phyloP scores from a whole-genome alignment of 2,797 vertebrate species.

The Phylloscopus collybita region DNA sequence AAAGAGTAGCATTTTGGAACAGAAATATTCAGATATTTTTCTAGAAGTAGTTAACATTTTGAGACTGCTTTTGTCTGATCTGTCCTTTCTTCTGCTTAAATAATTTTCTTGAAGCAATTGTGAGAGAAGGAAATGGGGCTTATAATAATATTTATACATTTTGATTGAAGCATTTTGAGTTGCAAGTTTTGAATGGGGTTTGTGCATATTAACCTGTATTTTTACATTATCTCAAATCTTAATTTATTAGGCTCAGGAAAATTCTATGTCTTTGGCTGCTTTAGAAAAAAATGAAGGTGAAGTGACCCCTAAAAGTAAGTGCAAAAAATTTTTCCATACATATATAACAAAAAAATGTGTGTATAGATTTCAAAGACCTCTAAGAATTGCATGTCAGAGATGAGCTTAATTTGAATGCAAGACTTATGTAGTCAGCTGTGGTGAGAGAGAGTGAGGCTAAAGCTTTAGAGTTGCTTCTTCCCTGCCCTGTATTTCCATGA shows the following conservation, averaged over 20 bases:
- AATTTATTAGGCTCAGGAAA: conserved; percentile 78
- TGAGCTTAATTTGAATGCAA: neutral
- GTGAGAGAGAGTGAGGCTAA: neutral
- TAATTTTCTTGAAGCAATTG: neutral
- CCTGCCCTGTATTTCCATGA: neutral
- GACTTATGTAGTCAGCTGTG: neutral
- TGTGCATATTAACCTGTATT: neutral
- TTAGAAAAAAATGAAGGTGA: conserved; percentile 79
- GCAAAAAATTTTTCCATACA: neutral
- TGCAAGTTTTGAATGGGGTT: neutral
- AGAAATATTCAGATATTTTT: neutral
- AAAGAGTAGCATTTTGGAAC: neutral
- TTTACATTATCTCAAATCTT: conserved; percentile 23
- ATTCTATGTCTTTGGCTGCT: conserved; percentile 81
- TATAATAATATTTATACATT: neutral
- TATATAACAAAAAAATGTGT: neutral
- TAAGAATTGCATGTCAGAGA: neutral
- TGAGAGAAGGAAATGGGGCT: neutral
- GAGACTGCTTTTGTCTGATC: neutral
- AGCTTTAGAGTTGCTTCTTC: neutral
- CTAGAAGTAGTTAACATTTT: neutral
- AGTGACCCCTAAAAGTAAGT: conserved; percentile 79
- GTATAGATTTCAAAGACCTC: neutral
- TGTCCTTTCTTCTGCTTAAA: neutral
- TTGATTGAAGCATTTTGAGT: neutral